Conservation (phyloP, 2,888 invertebrate species). For the Cheilosia vernalis region DNA sequence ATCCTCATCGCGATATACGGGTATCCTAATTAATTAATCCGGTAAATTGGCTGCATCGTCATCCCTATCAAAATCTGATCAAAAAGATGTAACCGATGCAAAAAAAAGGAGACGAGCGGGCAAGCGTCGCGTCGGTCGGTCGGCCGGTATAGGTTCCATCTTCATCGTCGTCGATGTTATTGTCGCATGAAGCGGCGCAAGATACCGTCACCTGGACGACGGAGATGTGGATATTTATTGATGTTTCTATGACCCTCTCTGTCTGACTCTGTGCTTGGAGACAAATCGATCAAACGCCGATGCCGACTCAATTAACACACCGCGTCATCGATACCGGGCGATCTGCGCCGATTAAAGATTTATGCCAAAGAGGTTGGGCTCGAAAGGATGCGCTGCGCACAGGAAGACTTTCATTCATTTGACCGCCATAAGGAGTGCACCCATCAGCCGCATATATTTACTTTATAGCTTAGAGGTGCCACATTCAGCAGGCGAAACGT, state of each 20-base stretch:
- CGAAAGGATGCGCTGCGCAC: conserved; percentile 32
- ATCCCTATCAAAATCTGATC: conserved; percentile 69
- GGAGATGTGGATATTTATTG: conserved; percentile 72
- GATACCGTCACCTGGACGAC: conserved; percentile 65
- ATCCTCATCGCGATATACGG: conserved; percentile 11
- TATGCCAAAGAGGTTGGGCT: conserved; percentile 45
- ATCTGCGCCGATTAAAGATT: conserved; percentile 71
- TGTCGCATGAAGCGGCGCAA: conserved; percentile 52
- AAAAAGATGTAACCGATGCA: conserved; percentile 69
- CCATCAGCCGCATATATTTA: conserved; percentile 40
- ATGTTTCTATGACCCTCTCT: conserved; percentile 37
- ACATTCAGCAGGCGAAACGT: conserved; percentile 52
- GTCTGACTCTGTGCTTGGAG: conserved; percentile 18
- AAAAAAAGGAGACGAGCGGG: conserved; percentile 33
- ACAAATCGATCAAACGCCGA: conserved; percentile 74
- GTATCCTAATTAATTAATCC: conserved; percentile 66
- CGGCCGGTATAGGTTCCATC: conserved; percentile 2
- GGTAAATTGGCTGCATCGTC: conserved; percentile 50
- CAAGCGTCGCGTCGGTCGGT: conserved; percentile 4
- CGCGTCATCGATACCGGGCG: conserved; percentile 69
- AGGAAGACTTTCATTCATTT: conserved; percentile 62
- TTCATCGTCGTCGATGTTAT: conserved; percentile 31
- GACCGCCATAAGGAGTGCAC: conserved; percentile 20
- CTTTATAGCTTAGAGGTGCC: conserved; percentile 48
- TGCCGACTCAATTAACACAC: conserved; percentile 76